Evolutionary conservation across 2,888 invertebrate genomes (phyloP).

Genomic region (Cephus spinipes): DNA sequence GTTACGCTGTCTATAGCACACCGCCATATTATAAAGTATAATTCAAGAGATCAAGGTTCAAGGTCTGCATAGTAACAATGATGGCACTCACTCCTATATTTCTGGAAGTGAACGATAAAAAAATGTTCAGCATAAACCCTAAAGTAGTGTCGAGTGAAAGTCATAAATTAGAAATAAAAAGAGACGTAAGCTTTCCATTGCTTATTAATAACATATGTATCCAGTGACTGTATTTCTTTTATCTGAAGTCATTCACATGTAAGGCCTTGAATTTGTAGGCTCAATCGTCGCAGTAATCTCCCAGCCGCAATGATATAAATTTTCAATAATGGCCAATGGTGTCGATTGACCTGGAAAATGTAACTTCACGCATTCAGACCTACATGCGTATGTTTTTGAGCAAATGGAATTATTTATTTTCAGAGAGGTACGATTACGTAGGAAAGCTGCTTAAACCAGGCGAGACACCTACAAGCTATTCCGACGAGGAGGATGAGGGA

Average conservation of each 20-base stretch:
- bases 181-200: neutral
- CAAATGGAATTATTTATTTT: conserved; percentile 49
- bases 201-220: neutral
- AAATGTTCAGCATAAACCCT: neutral
- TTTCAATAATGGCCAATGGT: neutral
- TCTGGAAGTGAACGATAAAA: neutral
- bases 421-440: conserved; percentile 94
- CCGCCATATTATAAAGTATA: conserved; percentile 19
- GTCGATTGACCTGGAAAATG: neutral
- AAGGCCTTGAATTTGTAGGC: neutral
- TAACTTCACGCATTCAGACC: neutral
- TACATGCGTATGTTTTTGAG: neutral
- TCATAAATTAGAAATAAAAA: neutral
- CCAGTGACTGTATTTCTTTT: neutral
- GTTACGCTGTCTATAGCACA: neutral
- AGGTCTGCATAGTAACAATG: conserved; percentile 18
- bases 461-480: conserved; percentile 90
- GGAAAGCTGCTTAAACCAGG: conserved; percentile 92
- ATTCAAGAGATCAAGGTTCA: conserved; percentile 38
- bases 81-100: neutral
- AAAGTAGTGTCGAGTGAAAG: neutral
- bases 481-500: conserved; percentile 84
- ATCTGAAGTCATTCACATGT: neutral
- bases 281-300: neutral
- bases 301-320: neutral